These are phyloP conservation scores for Cephus pygmeus DNA, from an alignment of 2,888 invertebrate genomes.

Conservation along the genomic window DNA sequence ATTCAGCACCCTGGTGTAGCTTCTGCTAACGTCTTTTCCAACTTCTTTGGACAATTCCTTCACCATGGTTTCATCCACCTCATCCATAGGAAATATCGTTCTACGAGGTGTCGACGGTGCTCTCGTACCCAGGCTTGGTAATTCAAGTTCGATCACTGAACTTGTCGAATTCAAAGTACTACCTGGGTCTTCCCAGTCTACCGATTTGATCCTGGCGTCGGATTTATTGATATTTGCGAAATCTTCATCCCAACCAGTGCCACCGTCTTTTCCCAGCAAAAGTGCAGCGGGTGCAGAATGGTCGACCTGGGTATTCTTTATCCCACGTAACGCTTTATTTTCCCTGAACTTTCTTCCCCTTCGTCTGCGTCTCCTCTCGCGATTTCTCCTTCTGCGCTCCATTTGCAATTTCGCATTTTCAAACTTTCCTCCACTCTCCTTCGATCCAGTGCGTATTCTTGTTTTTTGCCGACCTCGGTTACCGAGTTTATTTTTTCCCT, in stretches of 20 bases:
- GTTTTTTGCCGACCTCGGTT: neutral
- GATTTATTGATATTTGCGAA: neutral
- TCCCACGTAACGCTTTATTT: neutral
- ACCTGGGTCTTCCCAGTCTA: neutral
- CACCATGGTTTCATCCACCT: slow-evolving; percentile 43
- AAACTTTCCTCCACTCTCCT: neutral
- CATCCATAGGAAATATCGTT: neutral
- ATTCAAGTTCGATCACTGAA: neutral
- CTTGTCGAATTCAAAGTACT: neutral
- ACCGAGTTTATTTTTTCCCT: neutral
- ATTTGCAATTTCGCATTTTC: slow-evolving; percentile 5
- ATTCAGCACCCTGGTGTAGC: neutral
- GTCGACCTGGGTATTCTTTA: neutral
- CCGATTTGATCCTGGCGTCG: neutral
- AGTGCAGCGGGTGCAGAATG: neutral
- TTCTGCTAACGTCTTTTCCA: slow-evolving; percentile 48
- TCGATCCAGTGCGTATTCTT: neutral
- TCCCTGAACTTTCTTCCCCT: slow-evolving; percentile 16
- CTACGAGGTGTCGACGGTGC: too few species aligned
- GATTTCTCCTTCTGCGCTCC: slow-evolving; percentile 37
- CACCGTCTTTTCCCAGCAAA: neutral
- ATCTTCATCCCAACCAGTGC: neutral
- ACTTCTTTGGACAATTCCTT: slow-evolving; percentile 53
- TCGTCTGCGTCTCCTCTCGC: slow-evolving; percentile 36
- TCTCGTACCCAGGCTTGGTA: neutral